A percentile compares a stretch with the other conserved stretches of the same genome.
phyloP scores from a whole-genome alignment of 2,113 vertebrate species.

The Peromyscus californicus region DNA sequence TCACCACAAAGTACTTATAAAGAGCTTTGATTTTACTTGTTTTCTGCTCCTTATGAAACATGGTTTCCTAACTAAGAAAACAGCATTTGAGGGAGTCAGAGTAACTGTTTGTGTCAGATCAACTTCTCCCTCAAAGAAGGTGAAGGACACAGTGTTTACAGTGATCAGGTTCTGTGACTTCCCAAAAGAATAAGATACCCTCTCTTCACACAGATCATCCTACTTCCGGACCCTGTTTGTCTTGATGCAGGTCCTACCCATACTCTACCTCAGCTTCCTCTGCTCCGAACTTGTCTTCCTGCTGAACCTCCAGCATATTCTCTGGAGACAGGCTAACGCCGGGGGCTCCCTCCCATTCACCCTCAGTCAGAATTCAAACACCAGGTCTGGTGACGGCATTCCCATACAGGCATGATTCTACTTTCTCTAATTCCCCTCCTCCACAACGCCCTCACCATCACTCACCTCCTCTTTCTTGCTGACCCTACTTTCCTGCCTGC shows the following conservation, averaged over 20 bases:
- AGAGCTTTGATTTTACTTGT: neutral
- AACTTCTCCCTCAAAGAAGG: neutral
- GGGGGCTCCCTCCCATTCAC: neutral
- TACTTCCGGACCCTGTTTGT: neutral
- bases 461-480: neutral
- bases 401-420: too few species aligned
- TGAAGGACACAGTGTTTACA: constrained; percentile 19
- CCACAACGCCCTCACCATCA: too few species aligned
- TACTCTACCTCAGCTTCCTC: neutral
- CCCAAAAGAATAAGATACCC: neutral
- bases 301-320: neutral
- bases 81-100: constrained; percentile 51
- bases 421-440: neutral
- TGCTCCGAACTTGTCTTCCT: neutral
- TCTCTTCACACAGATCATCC: neutral
- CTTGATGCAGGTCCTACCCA: neutral
- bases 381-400: neutral
- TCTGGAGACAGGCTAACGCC: neutral
- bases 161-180: constrained; percentile 58
- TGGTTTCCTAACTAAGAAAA: neutral
- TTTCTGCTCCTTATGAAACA: neutral
- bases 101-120: neutral
- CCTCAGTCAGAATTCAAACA: neutral
- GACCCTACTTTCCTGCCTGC: neutral
- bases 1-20: neutral